Base-by-base conservation (phyloP, 2,113 vertebrate species). In the Tupaia tana region DNA sequence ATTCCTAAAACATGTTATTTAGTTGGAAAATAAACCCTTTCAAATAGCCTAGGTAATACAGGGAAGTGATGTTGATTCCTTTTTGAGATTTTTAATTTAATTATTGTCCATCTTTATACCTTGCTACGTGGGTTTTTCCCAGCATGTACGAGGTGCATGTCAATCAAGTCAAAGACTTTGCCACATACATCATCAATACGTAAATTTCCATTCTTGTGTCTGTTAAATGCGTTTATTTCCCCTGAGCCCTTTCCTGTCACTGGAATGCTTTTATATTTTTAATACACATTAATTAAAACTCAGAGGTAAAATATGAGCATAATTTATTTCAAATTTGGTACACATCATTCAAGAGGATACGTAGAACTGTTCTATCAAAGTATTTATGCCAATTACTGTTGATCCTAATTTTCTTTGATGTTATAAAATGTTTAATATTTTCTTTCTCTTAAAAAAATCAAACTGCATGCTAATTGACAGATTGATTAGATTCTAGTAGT, bases 281-380 rank as follows among this genome's bases (percentile, higher is more conserved):
- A 91, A 1, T 27, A 27, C 24, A 83, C 89, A 58, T 59, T 54
- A 22, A 15, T 78, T 94, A 86, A 91, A 91, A 93, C 12, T 78
- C 64, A 91, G 19, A 56, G 9, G 31, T 29, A 89, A 93, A 84
- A 80, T 27, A 79, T 84, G 20, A 83, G 90, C 7, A 16, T 67
- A 83, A 67, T 58, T 89, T 91, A 74, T 66, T 73, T 82, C 10
- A 86, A 89, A 89, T 91, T 67, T 82, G 70, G 24, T 56, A 20
- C 6, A 90, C 6, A 11, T 79, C 70, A 52, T 80, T 81, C 54
- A 89, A 14, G 56, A 74, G 77, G n/a, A 31, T 67, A 52, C 29
- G 71, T 84, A 54, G 4, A 84, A 92, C 3, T 13, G 56, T 74
- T 81, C 81, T 90, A 18, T 59, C 24, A 82, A 61, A 66, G 61